Percentiles rank a stretch among this genome's conserved stretches.
These are phyloP conservation scores for Scarus forsteni DNA, from an alignment of 2,797 vertebrate genomes.

Conservation along the genomic window DNA sequence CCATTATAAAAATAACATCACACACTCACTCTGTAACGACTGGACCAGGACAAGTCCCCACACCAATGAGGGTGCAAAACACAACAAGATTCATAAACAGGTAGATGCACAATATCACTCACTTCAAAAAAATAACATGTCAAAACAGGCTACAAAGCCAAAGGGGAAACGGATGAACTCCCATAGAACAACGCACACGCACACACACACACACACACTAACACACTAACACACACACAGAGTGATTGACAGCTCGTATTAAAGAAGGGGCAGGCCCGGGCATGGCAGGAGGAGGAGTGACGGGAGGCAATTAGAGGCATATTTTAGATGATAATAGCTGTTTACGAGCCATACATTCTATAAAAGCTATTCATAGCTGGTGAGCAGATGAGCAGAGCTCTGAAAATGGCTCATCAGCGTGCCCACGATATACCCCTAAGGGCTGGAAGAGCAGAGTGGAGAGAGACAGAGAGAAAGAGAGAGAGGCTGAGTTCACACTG, in stretches of 20 bases:
- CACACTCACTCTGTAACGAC: conserved; percentile 16
- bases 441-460: conserved; percentile 23
- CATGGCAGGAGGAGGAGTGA: conserved; percentile 64
- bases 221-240: conserved; percentile 3
- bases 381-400: conserved; percentile 49
- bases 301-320: conserved; percentile 75
- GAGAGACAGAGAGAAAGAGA: neutral
- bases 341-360: conserved; percentile 51
- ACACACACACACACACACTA: conserved; percentile 7
- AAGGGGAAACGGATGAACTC: conserved; percentile 41
- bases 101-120: conserved; percentile 41
- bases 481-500: no score
- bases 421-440: conserved; percentile 19
- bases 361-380: conserved; percentile 66
- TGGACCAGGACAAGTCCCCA: conserved; percentile 30
- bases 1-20: conserved; percentile 21
- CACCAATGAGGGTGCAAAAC: conserved; percentile 31
- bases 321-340: conserved; percentile 73
- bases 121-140: conserved; percentile 42
- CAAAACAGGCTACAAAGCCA: conserved; percentile 68
- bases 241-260: conserved; percentile 72
- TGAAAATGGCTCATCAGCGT: conserved; percentile 23
- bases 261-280: conserved; percentile 61
- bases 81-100: conserved; percentile 42
- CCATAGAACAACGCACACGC: conserved; percentile 13